Conservation (phyloP, 2,797 vertebrate species). For the Emydoidea blandingii region DNA sequence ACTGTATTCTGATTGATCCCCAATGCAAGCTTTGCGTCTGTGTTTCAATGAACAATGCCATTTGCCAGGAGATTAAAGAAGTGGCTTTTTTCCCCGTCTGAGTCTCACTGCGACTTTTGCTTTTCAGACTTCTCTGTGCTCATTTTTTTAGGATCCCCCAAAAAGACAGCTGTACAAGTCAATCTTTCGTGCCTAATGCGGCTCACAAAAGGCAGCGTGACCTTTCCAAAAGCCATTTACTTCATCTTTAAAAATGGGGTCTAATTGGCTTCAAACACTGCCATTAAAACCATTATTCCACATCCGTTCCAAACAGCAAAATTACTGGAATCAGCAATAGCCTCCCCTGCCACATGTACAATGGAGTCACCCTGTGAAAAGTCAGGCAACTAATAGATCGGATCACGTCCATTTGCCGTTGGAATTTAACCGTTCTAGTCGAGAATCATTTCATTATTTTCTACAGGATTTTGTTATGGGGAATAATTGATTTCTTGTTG, state of each 20-base stretch:
- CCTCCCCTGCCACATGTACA: not conserved
- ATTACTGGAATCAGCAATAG: not conserved
- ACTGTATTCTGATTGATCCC: not conserved
- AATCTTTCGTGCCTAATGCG: fast-evolving
- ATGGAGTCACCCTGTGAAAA: not conserved
- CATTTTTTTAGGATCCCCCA: not conserved
- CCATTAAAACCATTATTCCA: not conserved
- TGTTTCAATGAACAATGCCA: not conserved
- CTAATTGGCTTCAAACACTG: not conserved
- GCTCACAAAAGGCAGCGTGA: fast-evolving
- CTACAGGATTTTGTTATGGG: not conserved
- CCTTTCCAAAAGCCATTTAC: not conserved
- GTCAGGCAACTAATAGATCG: not conserved
- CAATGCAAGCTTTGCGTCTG: not conserved
- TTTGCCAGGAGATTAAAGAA: not conserved
- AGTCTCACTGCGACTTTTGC: not conserved
- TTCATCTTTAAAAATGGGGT: not conserved
- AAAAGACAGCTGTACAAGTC: not conserved
- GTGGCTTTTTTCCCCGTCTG: not conserved
- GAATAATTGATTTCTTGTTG: not conserved
- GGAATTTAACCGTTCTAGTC: not conserved
- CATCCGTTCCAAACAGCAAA: not conserved
- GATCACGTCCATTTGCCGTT: not conserved
- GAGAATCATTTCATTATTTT: not conserved
- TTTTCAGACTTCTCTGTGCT: not conserved